Evolutionary conservation across 1,140 invertebrate species (phyloP).

Genomic region (Drosophila pseudoobscura): DNA sequence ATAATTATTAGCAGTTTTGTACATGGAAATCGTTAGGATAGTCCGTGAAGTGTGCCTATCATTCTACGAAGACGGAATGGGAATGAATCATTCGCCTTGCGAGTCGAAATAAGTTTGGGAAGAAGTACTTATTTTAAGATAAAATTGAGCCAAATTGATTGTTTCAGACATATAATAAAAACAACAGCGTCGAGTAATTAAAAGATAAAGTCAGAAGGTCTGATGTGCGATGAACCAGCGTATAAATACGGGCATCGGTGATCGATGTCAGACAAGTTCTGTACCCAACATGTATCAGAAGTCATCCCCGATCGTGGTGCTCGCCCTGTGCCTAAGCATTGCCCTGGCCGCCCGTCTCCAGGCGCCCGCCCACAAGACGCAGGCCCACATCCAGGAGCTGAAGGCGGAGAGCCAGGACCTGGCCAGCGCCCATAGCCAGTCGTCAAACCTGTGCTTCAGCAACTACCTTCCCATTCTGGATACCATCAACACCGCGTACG

Average conservation of each 20-base stretch:
- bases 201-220: conserved; percentile 9
- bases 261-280: conserved; percentile 1
- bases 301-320: conserved; percentile 2
- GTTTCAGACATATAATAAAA: not conserved
- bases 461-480: conserved; percentile 35
- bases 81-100: too few species aligned
- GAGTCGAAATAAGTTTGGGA: too few species aligned
- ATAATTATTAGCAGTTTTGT: too few species aligned
- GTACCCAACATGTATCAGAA: conserved; percentile 12
- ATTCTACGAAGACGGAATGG: too few species aligned
- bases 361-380: not conserved
- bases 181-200: conserved; percentile 16
- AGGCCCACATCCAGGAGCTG: conserved; percentile 28
- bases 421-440: conserved; percentile 14
- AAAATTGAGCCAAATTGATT: not conserved
- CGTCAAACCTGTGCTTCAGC: conserved; percentile 34
- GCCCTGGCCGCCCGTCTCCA: conserved; percentile 12
- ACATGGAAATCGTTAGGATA: too few species aligned
- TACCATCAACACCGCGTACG: conserved; percentile 4
- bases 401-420: conserved; percentile 21
- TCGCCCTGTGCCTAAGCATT: conserved; percentile 9
- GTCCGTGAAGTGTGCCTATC: too few species aligned
- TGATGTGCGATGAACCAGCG: too few species aligned
- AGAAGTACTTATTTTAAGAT: too few species aligned
- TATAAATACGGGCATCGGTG: conserved; percentile 15